Base-by-base conservation (phyloP, 2,113 vertebrate species). In the Mionectes macconnelli region DNA sequence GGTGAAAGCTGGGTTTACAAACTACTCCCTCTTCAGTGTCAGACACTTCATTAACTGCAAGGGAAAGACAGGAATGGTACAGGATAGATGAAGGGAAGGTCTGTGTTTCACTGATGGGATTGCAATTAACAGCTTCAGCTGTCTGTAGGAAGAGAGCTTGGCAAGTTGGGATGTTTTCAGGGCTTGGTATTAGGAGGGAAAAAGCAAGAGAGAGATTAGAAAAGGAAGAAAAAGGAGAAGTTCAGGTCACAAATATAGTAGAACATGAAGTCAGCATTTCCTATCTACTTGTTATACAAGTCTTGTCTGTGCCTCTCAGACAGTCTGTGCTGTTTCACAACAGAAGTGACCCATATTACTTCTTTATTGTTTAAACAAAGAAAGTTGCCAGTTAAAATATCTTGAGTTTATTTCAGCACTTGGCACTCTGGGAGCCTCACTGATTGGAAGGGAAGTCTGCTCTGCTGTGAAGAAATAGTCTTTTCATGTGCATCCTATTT, bases 281-380 rank as follows among this genome's bases (percentile, higher is more conserved):
- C 50, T 5, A 1, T 67, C 67, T 90, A 0, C 0, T 82, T 80
- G 55, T 77, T 91, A 57, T 44, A 94, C 53, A 82, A 82, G 66
- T 22, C 56, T 91, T 84, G 75, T 68, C 84, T 87, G 44, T 78
- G 60, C 78, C 83, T 94, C 81, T 75, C 75, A 83, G 44, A 53
- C 28, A 60, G 39, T 75, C n/a, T 89, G n/a, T 55, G 84, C 84
- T 93, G 57, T 78, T 96, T 52, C 74, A 62, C 66, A 93, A 55
- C n/a, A 85, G 59, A 96, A 93, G 70, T 91, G 91, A 93, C 87
- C 84, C 53, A 27, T 76, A 74, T 92, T 77, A 73, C 45, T 93
- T 92, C 90, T 94, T 85, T 80, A 83, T 68, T 76, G 53, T 82
- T 96, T 90, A 94, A 96, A 87, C 49, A 83, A 95, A 94, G 84